These are phyloP conservation scores for Xiphydria camelus DNA, from an alignment of 2,888 invertebrate genomes.

Conservation along the genomic window DNA sequence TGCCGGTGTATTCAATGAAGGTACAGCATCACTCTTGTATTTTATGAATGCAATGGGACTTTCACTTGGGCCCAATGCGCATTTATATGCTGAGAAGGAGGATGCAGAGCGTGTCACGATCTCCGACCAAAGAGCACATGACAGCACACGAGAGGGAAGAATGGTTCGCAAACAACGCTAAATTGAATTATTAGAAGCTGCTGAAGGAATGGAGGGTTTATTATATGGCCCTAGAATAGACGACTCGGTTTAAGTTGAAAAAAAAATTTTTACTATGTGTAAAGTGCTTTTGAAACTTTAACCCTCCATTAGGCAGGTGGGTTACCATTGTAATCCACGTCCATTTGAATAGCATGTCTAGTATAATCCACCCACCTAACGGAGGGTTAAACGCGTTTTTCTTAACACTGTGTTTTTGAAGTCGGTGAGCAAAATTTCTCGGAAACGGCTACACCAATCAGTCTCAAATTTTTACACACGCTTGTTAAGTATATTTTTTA, in stretches of 20 bases:
- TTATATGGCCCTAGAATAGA: too few species aligned
- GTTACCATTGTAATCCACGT: too few species aligned
- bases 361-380: too few species aligned
- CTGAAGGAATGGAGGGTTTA: too few species aligned
- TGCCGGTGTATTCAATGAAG: slow-evolving; percentile 37
- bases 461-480: neutral
- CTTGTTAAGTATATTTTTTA: too few species aligned
- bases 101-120: slow-evolving; percentile 24
- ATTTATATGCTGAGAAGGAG: slow-evolving; percentile 20
- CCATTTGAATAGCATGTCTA: too few species aligned
- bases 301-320: too few species aligned
- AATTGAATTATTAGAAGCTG: slow-evolving; percentile 19
- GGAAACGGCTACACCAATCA: neutral
- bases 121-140: slow-evolving; percentile 18
- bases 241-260: too few species aligned
- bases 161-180: slow-evolving; percentile 23
- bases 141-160: slow-evolving; percentile 25
- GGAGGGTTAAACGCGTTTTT: too few species aligned
- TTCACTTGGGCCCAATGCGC: slow-evolving; percentile 21
- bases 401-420: too few species aligned
- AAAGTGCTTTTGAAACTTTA: too few species aligned
- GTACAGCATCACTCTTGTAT: slow-evolving; percentile 26
- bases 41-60: slow-evolving; percentile 23
- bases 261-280: too few species aligned
- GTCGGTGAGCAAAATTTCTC: slow-evolving; percentile 6